Base-by-base conservation (phyloP, 2,113 vertebrate genomes). In the Oncorhynchus tshawytscha region DNA sequence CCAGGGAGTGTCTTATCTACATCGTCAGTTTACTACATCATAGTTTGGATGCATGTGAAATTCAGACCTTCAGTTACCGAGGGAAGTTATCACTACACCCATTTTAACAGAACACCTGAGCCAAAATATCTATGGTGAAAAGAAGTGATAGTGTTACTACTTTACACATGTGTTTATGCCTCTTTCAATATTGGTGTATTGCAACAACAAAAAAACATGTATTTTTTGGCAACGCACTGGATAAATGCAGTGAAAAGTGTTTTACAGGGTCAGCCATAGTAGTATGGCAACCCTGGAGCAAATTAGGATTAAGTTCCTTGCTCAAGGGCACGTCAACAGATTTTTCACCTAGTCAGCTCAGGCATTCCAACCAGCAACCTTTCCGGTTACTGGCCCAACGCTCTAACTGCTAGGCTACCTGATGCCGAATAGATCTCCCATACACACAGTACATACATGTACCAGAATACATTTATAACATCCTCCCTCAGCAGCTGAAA, bases 81-180 rank as follows among this genome's bases (percentile, higher is more conserved):
- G 39, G 39, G 39, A 45, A 45, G 68, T 86, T 80, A 68, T 75
- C 69, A 84, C 39, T 62, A 78, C 39, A 45, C 39, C 85, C 81
- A 76, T 79, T 85, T 87, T 87, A 71, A 71, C 2, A 31, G 18
- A 78, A 84, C 75, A 90, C 88, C 89, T 90, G 89, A 90, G 87
- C 81, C 65, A 74, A 73, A 82, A 74, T 64, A 85, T 59, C 25
- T 70, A 82, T 71, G 80, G 15, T 76, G 20, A 62, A 62, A 24
- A 62, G n/a, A 16, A 24, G n/a, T 24, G 59, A n/a, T 62, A 62
- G n/a, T 54, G 39, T 11, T 45, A 54, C 15, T 54, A 54, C 12
- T 18, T 54, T 11, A 54, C 51, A 54, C 51, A 54, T 54, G 16
- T 18, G 15, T 64, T 12, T 64, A 64, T 64, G 60, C 24, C 60